These are phyloP conservation scores for Vanacampus margaritifer DNA, from an alignment of 2,113 vertebrate genomes.

Conservation along the genomic window DNA sequence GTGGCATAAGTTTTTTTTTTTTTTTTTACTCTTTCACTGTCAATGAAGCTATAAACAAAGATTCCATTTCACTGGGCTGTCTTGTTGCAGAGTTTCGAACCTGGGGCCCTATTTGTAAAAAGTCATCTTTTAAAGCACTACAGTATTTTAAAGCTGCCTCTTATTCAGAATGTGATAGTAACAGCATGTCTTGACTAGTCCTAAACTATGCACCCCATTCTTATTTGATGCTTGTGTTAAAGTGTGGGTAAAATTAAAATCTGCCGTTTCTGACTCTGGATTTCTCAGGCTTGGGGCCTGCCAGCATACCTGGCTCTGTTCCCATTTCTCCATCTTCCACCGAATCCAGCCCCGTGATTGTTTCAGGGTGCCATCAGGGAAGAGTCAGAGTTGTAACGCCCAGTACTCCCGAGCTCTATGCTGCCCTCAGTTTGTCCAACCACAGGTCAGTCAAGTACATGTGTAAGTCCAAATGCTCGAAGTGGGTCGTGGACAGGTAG, in stretches of 20 bases:
- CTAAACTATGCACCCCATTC: not conserved
- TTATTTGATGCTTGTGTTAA: not conserved
- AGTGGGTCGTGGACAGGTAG: too few species aligned
- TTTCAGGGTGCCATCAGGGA: constrained; percentile 13
- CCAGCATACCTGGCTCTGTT: constrained; percentile 45
- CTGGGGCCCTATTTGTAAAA: not conserved
- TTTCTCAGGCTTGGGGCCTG: constrained; percentile 37
- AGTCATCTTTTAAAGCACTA: not conserved
- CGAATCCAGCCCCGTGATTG: not conserved
- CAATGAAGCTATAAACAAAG: too few species aligned
- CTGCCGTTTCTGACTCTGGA: not conserved
- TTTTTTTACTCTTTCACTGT: too few species aligned
- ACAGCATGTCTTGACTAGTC: not conserved
- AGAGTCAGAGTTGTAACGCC: constrained; percentile 50
- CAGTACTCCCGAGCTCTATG: constrained; percentile 68
- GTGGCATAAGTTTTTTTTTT: too few species aligned
- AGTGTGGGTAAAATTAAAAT: not conserved
- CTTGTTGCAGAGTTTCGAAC: not conserved
- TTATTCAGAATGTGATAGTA: not conserved
- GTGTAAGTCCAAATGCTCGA: too few species aligned
- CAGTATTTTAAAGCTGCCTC: not conserved
- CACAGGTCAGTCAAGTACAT: constrained; percentile 40
- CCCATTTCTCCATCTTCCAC: constrained; percentile 34
- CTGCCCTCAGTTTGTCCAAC: constrained; percentile 53
- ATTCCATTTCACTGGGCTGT: too few species aligned